Evolutionary conservation across 1,140 invertebrate genomes (phyloP).

Genomic region (Leptinotarsa undecemlineata): DNA sequence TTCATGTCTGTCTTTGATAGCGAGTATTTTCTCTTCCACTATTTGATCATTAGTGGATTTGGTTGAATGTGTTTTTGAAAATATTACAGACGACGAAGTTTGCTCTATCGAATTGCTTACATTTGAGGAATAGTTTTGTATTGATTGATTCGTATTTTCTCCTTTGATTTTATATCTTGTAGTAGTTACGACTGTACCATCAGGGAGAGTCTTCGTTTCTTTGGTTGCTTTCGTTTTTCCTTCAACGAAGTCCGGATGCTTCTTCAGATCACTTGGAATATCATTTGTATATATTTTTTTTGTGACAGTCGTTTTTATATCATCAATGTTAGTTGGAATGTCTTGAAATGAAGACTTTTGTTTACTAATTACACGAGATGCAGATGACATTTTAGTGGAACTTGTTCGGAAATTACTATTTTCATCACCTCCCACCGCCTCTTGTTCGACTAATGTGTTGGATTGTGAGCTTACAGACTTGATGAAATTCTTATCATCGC

Average conservation of each 20-base stretch:
- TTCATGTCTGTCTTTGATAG: background rate
- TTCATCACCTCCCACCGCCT: slow-evolving; percentile 62
- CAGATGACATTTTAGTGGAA: slow-evolving; percentile 56
- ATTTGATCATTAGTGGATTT: background rate
- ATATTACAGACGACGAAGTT: slow-evolving; percentile 4
- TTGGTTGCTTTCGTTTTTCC: slow-evolving; percentile 64
- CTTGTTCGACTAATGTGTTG: slow-evolving; percentile 63
- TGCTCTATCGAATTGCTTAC: background rate
- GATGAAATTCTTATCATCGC: slow-evolving; percentile 66
- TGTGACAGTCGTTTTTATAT: slow-evolving; percentile 30
- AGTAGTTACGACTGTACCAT: slow-evolving; percentile 67
- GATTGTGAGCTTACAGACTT: slow-evolving; percentile 61
- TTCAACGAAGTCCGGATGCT: slow-evolving; percentile 45
- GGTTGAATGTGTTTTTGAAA: background rate
- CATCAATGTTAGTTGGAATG: slow-evolving; percentile 19
- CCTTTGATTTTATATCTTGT: slow-evolving; percentile 65
- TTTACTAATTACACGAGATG: slow-evolving; percentile 47
- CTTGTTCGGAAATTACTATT: slow-evolving; percentile 57
- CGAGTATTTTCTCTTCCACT: background rate
- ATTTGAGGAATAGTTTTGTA: slow-evolving; percentile 14
- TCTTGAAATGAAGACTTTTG: slow-evolving; percentile 34
- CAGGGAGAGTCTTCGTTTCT: slow-evolving; percentile 66
- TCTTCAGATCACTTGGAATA: slow-evolving; percentile 44
- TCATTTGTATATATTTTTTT: slow-evolving; percentile 45
- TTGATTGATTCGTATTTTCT: slow-evolving; percentile 28